phyloP scores from a whole-genome alignment of 2,797 vertebrate genomes.

The Channallabes apus region DNA sequence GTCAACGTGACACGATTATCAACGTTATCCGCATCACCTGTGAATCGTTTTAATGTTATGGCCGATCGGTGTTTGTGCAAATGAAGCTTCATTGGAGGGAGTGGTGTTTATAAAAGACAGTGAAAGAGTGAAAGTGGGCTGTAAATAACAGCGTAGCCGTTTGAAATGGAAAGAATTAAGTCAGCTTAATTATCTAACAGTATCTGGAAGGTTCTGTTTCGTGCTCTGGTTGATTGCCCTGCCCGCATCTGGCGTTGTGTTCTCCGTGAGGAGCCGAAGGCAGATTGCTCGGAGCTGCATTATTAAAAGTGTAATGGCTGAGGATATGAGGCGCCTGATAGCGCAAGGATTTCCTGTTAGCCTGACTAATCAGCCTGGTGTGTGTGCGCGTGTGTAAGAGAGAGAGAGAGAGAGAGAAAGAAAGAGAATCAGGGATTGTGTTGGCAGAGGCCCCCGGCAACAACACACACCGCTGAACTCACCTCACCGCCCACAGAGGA shows the following conservation, averaged over 20 bases:
- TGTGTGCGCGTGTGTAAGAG: not conserved
- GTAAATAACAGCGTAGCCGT: not conserved
- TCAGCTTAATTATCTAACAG: constrained; percentile 9
- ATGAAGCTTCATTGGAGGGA: not conserved
- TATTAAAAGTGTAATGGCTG: constrained; percentile 31
- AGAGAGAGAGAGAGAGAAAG: not conserved
- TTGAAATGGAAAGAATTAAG: constrained; percentile 7
- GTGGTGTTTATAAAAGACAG: not conserved
- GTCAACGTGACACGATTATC: too few species aligned
- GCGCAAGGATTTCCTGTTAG: constrained; percentile 12
- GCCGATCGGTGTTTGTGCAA: not conserved
- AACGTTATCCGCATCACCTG: too few species aligned
- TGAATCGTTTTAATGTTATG: too few species aligned
- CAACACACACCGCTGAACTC: not conserved
- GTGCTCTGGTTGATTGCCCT: constrained; percentile 4
- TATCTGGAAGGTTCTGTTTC: not conserved
- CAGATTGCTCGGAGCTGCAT: constrained; percentile 17
- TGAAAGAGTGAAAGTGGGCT: not conserved
- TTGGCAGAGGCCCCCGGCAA: not conserved
- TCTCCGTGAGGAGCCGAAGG: not conserved
- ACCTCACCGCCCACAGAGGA: constrained; percentile 1
- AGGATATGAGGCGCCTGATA: constrained; percentile 23
- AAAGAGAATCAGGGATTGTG: not conserved
- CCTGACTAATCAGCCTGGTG: constrained; percentile 5
- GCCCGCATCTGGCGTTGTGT: constrained; percentile 1